These are phyloP conservation scores for Tipula unca DNA, from an alignment of 2,888 invertebrate genomes.

Conservation along the genomic window DNA sequence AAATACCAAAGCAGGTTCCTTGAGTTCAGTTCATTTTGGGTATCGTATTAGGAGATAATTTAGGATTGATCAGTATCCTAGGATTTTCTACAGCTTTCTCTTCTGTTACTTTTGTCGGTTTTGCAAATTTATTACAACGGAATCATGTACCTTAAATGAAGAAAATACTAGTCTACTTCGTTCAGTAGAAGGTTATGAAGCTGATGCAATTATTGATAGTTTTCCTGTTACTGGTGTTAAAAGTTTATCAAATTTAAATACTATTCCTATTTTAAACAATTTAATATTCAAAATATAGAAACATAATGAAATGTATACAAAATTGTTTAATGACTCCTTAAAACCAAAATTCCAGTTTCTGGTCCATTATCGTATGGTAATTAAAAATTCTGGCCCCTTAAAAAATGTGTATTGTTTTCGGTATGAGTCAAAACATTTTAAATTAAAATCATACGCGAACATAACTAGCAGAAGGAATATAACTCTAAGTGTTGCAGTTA, in stretches of 20 bases:
- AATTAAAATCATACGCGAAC: not conserved
- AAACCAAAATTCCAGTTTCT: not conserved
- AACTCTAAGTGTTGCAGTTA: not conserved
- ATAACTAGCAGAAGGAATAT: not conserved
- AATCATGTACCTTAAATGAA: not conserved
- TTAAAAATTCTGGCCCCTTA: not conserved
- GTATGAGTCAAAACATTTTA: not conserved
- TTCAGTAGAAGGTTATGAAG: not conserved
- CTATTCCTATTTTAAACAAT: not conserved
- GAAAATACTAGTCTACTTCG: not conserved
- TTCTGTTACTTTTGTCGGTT: not conserved
- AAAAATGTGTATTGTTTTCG: not conserved
- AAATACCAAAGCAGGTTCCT: not conserved
- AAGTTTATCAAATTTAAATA: not conserved
- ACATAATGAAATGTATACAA: not conserved
- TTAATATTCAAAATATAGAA: not conserved
- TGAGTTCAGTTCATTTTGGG: not conserved
- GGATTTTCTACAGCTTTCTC: not conserved
- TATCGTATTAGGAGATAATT: slow-evolving; percentile 1
- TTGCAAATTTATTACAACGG: not conserved
- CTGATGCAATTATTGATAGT: not conserved
- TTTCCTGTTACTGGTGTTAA: not conserved
- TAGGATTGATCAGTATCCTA: not conserved
- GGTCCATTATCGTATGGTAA: not conserved
- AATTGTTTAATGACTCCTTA: not conserved